Conservation (phyloP, 1,140 invertebrate species). For the Zaprionus vittiger region DNA sequence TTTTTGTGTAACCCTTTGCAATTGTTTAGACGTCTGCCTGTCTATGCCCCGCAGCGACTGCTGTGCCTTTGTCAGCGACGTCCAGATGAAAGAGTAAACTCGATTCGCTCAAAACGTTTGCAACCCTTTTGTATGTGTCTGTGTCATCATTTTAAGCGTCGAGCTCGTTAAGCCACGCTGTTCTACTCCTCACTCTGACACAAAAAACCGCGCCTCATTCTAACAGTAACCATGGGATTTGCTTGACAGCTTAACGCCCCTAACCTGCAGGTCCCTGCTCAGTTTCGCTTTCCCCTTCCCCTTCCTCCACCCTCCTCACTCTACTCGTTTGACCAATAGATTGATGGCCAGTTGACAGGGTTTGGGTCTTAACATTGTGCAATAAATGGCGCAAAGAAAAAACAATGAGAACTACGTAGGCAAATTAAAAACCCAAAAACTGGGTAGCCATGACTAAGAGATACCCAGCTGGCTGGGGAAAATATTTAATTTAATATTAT, state of each 20-base stretch:
- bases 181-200: slow-evolving; percentile 24
- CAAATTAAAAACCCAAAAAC: not conserved
- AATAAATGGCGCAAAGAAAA: slow-evolving; percentile 38
- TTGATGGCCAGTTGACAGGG: slow-evolving; percentile 79
- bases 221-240: slow-evolving; percentile 63
- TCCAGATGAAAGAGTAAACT: slow-evolving; percentile 70
- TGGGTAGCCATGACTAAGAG: not conserved
- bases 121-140: slow-evolving; percentile 70
- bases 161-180: slow-evolving; percentile 63
- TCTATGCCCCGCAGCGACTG: slow-evolving; percentile 65
- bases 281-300: not conserved
- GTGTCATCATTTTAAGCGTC: slow-evolving; percentile 67
- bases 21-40: slow-evolving; percentile 43
- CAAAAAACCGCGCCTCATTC: slow-evolving; percentile 66
- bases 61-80: slow-evolving; percentile 25
- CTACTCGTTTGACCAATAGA: slow-evolving; percentile 56
- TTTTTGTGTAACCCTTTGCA: slow-evolving; percentile 27
- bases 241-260: slow-evolving; percentile 64
- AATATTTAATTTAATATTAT: not conserved
- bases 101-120: slow-evolving; percentile 64
- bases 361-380: slow-evolving; percentile 62
- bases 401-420: slow-evolving; percentile 4
- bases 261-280: not conserved
- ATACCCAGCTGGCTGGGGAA: not conserved
- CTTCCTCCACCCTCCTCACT: not conserved